These are phyloP conservation scores for Heliconius congener DNA, from an alignment of 1,140 invertebrate species.

Conservation along the genomic window DNA sequence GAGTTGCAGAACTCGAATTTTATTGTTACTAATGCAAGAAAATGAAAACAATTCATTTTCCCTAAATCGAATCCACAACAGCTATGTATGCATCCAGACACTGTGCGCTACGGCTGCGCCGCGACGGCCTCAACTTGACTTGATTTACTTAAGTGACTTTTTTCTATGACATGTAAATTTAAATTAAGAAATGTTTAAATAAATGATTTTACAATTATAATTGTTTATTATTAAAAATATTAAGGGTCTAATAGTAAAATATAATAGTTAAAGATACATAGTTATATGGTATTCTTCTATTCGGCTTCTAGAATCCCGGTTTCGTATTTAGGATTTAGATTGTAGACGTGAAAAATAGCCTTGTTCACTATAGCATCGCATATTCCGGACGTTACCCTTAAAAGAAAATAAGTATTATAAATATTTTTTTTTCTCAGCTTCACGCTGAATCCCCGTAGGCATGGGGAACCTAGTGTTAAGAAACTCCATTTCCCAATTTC, in stretches of 20 bases:
- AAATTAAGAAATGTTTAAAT: conserved; percentile 1
- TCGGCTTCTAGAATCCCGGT: conserved; percentile 61
- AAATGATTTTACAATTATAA: background rate
- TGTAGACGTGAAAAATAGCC: conserved; percentile 62
- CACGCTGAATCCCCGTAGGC: too few species aligned
- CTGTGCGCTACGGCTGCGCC: too few species aligned
- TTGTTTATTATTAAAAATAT: background rate
- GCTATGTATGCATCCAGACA: too few species aligned
- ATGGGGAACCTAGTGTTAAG: too few species aligned
- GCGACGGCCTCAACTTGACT: too few species aligned
- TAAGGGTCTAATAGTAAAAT: background rate
- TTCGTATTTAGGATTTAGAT: conserved; percentile 58
- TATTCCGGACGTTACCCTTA: conserved; percentile 70
- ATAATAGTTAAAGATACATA: conserved; percentile 14
- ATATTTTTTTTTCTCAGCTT: background rate
- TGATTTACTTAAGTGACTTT: too few species aligned
- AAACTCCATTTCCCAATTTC: too few species aligned
- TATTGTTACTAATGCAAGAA: too few species aligned
- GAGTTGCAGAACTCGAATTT: too few species aligned
- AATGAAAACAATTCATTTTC: too few species aligned
- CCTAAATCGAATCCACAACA: too few species aligned
- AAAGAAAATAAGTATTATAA: conserved; percentile 17
- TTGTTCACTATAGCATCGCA: conserved; percentile 78
- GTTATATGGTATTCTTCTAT: conserved; percentile 36
- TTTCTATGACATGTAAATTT: conserved; percentile 6